Percentiles rank a stretch among this genome's conserved stretches.
Evolutionary conservation across 1,140 invertebrate genomes (phyloP).

Genomic region (roundworm (Caenorhabditis elegans)): DNA sequence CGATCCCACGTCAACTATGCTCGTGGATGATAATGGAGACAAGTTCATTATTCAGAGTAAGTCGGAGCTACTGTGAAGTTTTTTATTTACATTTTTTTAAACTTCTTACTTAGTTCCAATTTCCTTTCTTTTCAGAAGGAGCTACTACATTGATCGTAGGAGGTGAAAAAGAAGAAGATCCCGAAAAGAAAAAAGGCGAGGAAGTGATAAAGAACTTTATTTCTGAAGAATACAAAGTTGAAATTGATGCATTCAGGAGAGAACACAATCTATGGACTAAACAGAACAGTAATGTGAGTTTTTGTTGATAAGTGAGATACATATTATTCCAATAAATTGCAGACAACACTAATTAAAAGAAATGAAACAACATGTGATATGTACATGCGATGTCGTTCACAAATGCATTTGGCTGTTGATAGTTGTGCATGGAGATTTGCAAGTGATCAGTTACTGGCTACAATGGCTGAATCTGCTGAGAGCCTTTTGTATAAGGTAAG

Average conservation of each 20-base stretch:
- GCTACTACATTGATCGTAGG: neutral
- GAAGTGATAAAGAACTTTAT: slow-evolving; percentile 32
- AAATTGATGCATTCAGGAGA: slow-evolving; percentile 33
- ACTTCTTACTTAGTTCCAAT: too few relatives aligned
- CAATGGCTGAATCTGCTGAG: slow-evolving; percentile 40
- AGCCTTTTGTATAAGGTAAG: slow-evolving; percentile 27
- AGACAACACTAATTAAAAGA: slow-evolving; percentile 21
- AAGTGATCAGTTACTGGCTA: slow-evolving; percentile 12
- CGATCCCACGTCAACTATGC: neutral
- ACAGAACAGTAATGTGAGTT: neutral
- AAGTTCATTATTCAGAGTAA: slow-evolving; percentile 8
- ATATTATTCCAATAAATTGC: neutral
- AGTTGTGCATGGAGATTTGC: slow-evolving; percentile 47
- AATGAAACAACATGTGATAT: slow-evolving; percentile 44
- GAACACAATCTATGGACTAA: slow-evolving; percentile 1
- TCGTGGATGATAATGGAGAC: neutral
- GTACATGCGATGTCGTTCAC: slow-evolving; percentile 42
- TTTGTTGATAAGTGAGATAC: too few relatives aligned
- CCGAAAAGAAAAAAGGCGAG: neutral
- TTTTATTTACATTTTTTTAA: too few relatives aligned
- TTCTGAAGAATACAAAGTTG: slow-evolving; percentile 26
- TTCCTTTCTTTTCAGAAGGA: neutral
- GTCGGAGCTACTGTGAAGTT: neutral
- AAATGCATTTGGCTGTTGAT: slow-evolving; percentile 46
- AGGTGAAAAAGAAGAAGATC: neutral